Conservation (phyloP, 2,888 invertebrate genomes). For the Tiliacea citrago region DNA sequence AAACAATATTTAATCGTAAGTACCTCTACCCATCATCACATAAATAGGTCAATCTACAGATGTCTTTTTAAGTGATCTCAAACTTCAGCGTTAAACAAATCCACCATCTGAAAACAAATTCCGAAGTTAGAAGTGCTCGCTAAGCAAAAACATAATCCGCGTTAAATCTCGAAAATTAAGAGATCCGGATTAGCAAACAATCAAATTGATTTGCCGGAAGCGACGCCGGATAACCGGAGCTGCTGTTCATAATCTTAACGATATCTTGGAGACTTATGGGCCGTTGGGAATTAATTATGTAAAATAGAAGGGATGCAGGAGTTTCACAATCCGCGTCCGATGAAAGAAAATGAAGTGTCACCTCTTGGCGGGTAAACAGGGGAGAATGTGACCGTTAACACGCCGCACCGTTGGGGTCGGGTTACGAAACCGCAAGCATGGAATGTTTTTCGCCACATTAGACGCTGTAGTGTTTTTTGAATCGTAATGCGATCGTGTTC, state of each 20-base stretch:
- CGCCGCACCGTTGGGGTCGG: constrained; percentile 11
- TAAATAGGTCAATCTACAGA: background rate
- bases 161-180: constrained; percentile 56
- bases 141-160: constrained; percentile 45
- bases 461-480: constrained; percentile 47
- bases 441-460: constrained; percentile 57
- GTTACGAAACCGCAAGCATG: constrained; percentile 40
- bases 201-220: constrained; percentile 59
- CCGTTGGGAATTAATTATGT: constrained; percentile 79
- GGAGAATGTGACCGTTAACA: constrained; percentile 43
- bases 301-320: constrained; percentile 74
- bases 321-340: constrained; percentile 45
- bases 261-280: constrained; percentile 72
- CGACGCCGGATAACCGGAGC: constrained; percentile 51
- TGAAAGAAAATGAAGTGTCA: constrained; percentile 83
- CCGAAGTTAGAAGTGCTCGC: constrained; percentile 13
- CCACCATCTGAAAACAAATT: constrained; percentile 22
- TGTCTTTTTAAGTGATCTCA: background rate
- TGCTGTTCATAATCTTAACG: constrained; percentile 63
- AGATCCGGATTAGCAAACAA: constrained; percentile 52
- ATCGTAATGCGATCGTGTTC: constrained; percentile 44
- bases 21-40: background rate
- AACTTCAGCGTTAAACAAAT: constrained; percentile 36
- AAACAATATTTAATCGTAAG: background rate
- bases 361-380: constrained; percentile 72